Evolutionary conservation across 2,888 invertebrate genomes (phyloP).

Genomic region (Apotomis turbidana): DNA sequence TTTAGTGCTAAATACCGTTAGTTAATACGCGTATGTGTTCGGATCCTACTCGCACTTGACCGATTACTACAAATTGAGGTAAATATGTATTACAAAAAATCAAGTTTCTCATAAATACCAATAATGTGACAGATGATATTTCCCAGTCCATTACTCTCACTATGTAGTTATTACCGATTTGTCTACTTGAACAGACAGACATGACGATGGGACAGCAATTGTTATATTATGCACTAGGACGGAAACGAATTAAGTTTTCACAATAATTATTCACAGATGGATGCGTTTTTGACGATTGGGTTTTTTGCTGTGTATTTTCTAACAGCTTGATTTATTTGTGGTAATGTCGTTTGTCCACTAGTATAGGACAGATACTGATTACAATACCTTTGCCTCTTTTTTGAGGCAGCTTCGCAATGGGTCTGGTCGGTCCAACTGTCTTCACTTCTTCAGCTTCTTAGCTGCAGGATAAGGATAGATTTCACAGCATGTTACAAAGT

Average conservation of each 20-base stretch:
- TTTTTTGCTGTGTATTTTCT: slow-evolving; percentile 15
- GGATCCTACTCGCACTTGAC: too few relatives aligned
- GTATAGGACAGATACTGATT: not conserved
- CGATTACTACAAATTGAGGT: not conserved
- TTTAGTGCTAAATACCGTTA: too few relatives aligned
- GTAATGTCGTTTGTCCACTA: too few relatives aligned
- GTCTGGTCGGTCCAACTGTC: too few relatives aligned
- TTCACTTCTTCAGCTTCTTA: too few relatives aligned
- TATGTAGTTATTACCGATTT: slow-evolving; percentile 46
- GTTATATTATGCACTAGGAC: slow-evolving; percentile 44
- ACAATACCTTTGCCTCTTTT: too few relatives aligned
- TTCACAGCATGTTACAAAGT: too few relatives aligned
- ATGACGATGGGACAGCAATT: slow-evolving; percentile 44
- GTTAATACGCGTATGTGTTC: too few relatives aligned
- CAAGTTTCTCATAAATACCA: slow-evolving; percentile 17
- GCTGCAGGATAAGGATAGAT: too few relatives aligned
- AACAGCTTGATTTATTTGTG: too few relatives aligned
- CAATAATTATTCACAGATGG: slow-evolving; percentile 52
- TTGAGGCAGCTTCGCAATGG: too few relatives aligned
- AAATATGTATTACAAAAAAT: slow-evolving; percentile 1
- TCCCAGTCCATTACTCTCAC: slow-evolving; percentile 24
- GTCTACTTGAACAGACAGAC: slow-evolving; percentile 48
- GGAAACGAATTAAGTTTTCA: slow-evolving; percentile 58
- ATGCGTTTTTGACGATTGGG: slow-evolving; percentile 38
- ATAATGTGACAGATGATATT: slow-evolving; percentile 33